These are phyloP conservation scores for Balaeniceps rex DNA, from an alignment of 2,113 vertebrate genomes.

Conservation along the genomic window DNA sequence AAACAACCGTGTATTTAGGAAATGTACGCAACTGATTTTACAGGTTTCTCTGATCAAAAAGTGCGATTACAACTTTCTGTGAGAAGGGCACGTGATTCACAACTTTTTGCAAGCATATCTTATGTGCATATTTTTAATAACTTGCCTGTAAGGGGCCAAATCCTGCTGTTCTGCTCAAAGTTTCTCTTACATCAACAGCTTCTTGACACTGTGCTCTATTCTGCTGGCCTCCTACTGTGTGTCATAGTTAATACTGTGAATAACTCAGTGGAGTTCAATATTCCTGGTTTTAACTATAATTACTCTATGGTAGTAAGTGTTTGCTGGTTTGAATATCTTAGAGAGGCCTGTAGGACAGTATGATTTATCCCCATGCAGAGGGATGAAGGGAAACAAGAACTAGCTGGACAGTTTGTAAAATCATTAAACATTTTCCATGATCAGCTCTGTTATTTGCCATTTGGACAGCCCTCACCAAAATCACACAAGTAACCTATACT, in stretches of 20 bases:
- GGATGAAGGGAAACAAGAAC: background rate
- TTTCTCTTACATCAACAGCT: background rate
- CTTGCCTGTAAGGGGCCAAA: background rate
- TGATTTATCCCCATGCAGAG: background rate
- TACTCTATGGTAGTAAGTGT: background rate
- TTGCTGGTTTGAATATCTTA: background rate
- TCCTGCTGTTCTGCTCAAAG: background rate
- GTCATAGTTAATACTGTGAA: conserved; percentile 19
- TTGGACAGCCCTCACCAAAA: background rate
- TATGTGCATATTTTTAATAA: background rate
- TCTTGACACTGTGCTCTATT: background rate
- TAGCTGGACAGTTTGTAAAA: background rate
- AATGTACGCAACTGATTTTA: background rate
- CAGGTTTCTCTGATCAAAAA: background rate
- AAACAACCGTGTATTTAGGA: background rate
- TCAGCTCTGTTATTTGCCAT: background rate
- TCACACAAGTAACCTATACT: background rate
- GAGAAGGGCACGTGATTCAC: background rate
- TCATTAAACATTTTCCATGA: background rate
- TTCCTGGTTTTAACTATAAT: background rate
- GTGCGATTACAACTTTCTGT: background rate
- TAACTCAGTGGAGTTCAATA: background rate
- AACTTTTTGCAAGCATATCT: background rate
- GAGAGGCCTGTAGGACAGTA: background rate
- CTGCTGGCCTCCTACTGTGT: background rate